Conservation (phyloP, 2,888 invertebrate genomes). For the Calameuta pallipes region DNA sequence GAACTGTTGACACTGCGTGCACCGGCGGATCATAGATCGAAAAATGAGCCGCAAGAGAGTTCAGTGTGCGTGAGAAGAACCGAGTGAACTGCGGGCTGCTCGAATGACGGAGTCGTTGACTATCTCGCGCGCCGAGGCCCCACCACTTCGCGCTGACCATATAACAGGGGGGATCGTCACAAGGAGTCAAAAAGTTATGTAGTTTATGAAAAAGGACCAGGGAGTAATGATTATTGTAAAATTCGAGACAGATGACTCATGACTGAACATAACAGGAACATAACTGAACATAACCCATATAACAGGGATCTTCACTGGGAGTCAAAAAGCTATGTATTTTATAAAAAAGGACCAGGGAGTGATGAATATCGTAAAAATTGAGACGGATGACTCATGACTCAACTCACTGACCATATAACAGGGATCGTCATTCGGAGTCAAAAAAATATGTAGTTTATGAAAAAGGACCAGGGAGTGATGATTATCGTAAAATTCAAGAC, state of each 20-base stretch:
- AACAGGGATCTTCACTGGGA: too few relatives aligned
- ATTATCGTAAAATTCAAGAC: not conserved
- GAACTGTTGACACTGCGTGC: not conserved
- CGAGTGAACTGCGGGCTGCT: constrained; percentile 48
- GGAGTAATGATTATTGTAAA: not conserved
- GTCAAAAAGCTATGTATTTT: too few relatives aligned
- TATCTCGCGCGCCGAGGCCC: constrained; percentile 40
- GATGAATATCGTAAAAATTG: not conserved
- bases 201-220: too few relatives aligned
- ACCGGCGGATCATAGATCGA: not conserved
- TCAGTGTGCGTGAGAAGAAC: constrained; percentile 23
- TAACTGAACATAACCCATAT: too few relatives aligned
- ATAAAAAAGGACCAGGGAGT: too few relatives aligned
- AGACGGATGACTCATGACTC: not conserved
- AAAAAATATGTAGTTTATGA: too few relatives aligned
- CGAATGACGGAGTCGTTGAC: constrained; percentile 48
- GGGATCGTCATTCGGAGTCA: too few relatives aligned
- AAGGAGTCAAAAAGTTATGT: too few relatives aligned
- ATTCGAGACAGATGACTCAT: not conserved
- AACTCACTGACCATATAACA: too few relatives aligned
- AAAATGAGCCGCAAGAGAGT: not conserved
- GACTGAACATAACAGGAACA: too few relatives aligned
- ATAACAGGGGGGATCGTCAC: too few relatives aligned
- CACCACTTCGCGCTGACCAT: constrained; percentile 29
- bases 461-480: too few relatives aligned